phyloP scores from a whole-genome alignment of 2,888 invertebrate genomes.

The Hirtodrosophila histrioides region DNA sequence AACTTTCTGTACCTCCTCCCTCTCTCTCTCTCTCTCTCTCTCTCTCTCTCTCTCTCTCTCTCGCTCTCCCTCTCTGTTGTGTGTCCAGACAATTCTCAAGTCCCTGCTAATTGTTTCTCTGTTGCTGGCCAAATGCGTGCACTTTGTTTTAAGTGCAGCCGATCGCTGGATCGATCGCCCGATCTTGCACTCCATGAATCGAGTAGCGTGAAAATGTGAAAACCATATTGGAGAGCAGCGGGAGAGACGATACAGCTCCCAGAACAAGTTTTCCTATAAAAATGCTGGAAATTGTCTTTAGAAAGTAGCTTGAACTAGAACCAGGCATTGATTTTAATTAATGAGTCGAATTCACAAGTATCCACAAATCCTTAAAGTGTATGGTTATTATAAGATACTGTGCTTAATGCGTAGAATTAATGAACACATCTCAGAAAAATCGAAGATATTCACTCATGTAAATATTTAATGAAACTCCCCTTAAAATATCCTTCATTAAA shows the following conservation, averaged over 20 bases:
- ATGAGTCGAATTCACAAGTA: too few species aligned
- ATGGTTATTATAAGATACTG: not conserved
- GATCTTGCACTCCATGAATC: not conserved
- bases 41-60: not conserved
- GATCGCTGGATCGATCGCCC: constrained; percentile 24
- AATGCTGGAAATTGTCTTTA: too few species aligned
- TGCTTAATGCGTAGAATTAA: too few species aligned
- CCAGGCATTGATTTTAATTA: too few species aligned
- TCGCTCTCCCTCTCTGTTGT: constrained; percentile 23
- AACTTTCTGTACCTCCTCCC: constrained; percentile 41
- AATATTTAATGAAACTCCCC: too few species aligned
- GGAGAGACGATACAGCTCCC: not conserved
- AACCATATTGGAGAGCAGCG: not conserved
- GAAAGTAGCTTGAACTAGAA: too few species aligned
- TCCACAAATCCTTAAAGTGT: too few species aligned
- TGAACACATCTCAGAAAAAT: too few species aligned
- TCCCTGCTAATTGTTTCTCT: constrained; percentile 66
- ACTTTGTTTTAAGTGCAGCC: constrained; percentile 74
- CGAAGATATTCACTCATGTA: too few species aligned
- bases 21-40: not conserved
- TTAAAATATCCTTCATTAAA: too few species aligned
- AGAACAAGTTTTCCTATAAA: not conserved
- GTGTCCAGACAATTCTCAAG: constrained; percentile 64
- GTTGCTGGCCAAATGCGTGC: constrained; percentile 64
- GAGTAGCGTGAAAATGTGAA: constrained; percentile 21